phyloP scores from a whole-genome alignment of 2,888 invertebrate species.

The Tholera decimalis region DNA sequence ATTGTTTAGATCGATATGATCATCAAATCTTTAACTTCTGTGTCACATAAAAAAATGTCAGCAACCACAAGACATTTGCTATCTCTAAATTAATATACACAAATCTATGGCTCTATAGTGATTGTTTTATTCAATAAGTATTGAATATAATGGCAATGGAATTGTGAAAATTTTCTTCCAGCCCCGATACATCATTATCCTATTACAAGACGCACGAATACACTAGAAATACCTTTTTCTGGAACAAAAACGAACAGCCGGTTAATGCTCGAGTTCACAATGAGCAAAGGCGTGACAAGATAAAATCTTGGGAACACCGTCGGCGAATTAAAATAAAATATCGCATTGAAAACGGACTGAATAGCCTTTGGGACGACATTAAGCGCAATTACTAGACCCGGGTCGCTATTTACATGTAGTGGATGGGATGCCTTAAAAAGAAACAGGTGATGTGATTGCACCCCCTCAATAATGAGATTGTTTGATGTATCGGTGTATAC shows the following conservation, averaged over 20 bases:
- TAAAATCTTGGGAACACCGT: slow-evolving; percentile 85
- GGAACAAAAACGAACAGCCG: slow-evolving; percentile 77
- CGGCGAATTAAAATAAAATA: slow-evolving; percentile 86
- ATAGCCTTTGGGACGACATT: slow-evolving; percentile 87
- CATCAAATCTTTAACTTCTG: slow-evolving; percentile 44
- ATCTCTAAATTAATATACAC: slow-evolving; percentile 26
- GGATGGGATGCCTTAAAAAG: slow-evolving; percentile 73
- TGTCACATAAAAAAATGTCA: slow-evolving; percentile 48
- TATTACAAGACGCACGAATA: slow-evolving; percentile 79
- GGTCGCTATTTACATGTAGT: slow-evolving; percentile 79
- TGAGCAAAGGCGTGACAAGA: slow-evolving; percentile 88
- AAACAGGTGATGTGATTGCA: slow-evolving; percentile 72
- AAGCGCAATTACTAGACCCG: slow-evolving; percentile 84
- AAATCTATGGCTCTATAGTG: slow-evolving; percentile 41
- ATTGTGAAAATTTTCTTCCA: slow-evolving; percentile 65
- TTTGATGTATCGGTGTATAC: slow-evolving; percentile 79
- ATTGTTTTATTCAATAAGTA: slow-evolving; percentile 41
- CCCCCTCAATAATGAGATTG: slow-evolving; percentile 75
- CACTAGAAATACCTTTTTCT: slow-evolving; percentile 77
- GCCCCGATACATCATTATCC: slow-evolving; percentile 74
- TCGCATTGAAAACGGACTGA: slow-evolving; percentile 85
- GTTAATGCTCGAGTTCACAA: slow-evolving; percentile 81
- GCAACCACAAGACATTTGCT: slow-evolving; percentile 46
- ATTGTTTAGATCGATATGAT: slow-evolving; percentile 50
- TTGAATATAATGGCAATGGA: slow-evolving; percentile 28